Conservation (phyloP, 2,888 invertebrate species). For the Callyntrura sp. region DNA sequence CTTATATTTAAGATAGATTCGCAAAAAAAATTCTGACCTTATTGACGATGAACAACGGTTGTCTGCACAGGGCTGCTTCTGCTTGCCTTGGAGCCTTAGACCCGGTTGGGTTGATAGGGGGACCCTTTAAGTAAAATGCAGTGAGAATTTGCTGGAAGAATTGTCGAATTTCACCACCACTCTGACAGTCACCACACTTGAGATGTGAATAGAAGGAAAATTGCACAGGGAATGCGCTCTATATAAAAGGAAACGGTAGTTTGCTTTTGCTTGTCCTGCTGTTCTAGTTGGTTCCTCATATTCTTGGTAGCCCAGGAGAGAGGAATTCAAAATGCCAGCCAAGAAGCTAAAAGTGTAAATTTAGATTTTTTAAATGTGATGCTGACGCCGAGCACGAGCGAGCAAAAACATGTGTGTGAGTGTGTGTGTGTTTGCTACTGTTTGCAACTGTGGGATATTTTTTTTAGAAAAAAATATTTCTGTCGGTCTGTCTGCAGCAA, state of each 20-base stretch:
- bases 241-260: not conserved
- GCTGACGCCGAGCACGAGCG: constrained; percentile 7
- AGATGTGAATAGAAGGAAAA: constrained; percentile 17
- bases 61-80: too few species aligned
- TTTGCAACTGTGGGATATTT: too few species aligned
- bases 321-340: constrained; percentile 21
- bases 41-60: too few species aligned
- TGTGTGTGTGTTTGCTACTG: not conserved
- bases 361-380: constrained; percentile 39
- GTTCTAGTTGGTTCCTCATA: not conserved
- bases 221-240: not conserved
- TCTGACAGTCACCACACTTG: not conserved
- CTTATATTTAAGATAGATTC: too few species aligned
- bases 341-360: constrained; percentile 32
- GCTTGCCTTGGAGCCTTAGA: too few species aligned
- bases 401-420: constrained; percentile 11
- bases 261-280: not conserved
- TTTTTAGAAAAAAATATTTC: too few species aligned
- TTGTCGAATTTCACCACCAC: too few species aligned
- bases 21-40: too few species aligned
- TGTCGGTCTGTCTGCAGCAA: too few species aligned
- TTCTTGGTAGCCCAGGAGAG: not conserved
- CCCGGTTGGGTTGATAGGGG: too few species aligned
- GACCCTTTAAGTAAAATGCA: too few species aligned
- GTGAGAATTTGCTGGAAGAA: not conserved